phyloP scores from a whole-genome alignment of 2,113 vertebrate genomes.

The Mirounga angustirostris region DNA sequence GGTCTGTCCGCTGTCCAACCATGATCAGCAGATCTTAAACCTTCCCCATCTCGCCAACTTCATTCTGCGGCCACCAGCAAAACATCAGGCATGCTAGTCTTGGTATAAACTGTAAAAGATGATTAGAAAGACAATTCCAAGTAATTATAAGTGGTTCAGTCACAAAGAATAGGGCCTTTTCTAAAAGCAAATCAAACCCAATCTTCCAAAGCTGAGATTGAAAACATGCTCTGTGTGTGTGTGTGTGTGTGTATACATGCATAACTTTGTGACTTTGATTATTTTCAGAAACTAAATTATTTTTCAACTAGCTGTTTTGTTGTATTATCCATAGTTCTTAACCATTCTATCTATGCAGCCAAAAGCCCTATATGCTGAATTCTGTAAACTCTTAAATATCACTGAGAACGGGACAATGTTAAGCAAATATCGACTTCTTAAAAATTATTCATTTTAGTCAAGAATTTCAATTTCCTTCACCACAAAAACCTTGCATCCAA shows the following conservation, averaged over 20 bases:
- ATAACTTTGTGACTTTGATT: constrained; percentile 28
- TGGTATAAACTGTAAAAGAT: background rate
- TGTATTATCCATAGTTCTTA: background rate
- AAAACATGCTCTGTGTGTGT: background rate
- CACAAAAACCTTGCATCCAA: background rate
- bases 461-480: constrained; percentile 4
- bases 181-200: background rate
- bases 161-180: background rate
- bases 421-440: background rate
- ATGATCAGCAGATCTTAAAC: background rate
- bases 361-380: background rate
- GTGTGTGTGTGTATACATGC: background rate
- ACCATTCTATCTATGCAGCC: background rate
- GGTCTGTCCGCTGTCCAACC: background rate
- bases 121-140: background rate
- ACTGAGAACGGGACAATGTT: background rate
- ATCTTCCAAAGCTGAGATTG: background rate
- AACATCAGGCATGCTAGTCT: background rate
- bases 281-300: constrained; percentile 56
- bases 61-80: background rate
- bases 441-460: background rate
- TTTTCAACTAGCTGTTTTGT: constrained; percentile 1
- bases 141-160: background rate
- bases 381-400: background rate
- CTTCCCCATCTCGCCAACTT: background rate